Percentiles rank a stretch among this genome's conserved stretches.
These are phyloP conservation scores for Dendrolimus houi DNA, from an alignment of 2,888 invertebrate species.

Conservation along the genomic window DNA sequence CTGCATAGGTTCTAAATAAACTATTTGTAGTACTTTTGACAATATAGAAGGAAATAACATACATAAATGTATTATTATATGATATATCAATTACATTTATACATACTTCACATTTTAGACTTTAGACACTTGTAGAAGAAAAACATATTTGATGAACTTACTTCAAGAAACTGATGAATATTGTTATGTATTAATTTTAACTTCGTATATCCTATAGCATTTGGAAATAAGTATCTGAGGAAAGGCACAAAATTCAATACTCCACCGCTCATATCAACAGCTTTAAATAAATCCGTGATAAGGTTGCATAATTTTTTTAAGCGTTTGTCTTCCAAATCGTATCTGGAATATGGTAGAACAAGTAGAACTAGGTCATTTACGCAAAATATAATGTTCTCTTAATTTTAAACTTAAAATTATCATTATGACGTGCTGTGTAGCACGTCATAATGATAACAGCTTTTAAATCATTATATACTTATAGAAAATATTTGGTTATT, in stretches of 20 bases:
- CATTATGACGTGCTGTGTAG: no score
- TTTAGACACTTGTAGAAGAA: no score
- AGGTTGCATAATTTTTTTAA: conserved; percentile 71
- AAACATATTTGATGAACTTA: conserved; percentile 23
- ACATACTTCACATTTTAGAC: no score
- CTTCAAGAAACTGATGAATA: conserved; percentile 75
- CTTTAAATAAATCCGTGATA: conserved; percentile 78
- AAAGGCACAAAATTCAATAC: conserved; percentile 82
- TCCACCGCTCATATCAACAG: conserved; percentile 82
- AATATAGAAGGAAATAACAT: no score
- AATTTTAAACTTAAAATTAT: background rate
- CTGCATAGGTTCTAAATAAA: background rate
- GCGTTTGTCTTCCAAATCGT: conserved; percentile 75
- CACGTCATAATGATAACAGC: no score
- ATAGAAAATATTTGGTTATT: no score
- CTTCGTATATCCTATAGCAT: conserved; percentile 77
- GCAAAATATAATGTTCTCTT: background rate
- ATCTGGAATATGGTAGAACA: conserved; percentile 38
- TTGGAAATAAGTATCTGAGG: conserved; percentile 79
- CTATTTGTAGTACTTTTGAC: background rate
- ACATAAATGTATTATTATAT: no score
- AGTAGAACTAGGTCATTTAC: background rate
- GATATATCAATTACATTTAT: no score
- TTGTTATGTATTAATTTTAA: conserved; percentile 61
- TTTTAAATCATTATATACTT: no score